Evolutionary conservation across 2,113 vertebrate species (phyloP).

Genomic region (Aphyosemion australe): DNA sequence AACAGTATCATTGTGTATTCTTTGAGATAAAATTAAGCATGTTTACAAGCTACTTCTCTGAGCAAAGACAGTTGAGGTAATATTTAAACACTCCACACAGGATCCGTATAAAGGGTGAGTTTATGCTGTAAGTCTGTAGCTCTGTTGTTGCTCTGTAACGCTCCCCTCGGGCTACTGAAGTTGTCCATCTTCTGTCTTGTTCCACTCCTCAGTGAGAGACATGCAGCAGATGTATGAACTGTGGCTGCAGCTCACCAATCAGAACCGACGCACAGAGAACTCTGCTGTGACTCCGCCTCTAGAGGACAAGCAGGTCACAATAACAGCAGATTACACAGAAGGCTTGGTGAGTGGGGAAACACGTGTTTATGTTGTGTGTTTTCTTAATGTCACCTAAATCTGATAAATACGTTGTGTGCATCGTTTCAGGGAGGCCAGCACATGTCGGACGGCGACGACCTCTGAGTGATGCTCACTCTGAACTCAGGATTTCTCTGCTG

Average conservation of each 20-base stretch:
- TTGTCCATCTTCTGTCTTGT: background rate
- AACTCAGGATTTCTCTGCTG: slow-evolving; percentile 26
- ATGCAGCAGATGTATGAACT: slow-evolving; percentile 99
- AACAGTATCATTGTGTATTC: too few species aligned
- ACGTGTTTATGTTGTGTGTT: background rate
- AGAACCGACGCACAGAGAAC: slow-evolving; percentile 87
- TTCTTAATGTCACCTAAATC: background rate
- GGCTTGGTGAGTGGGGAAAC: slow-evolving; percentile 83
- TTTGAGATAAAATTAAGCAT: too few species aligned
- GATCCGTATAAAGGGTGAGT: too few species aligned
- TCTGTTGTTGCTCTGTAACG: background rate
- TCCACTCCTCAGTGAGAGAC: slow-evolving; percentile 85
- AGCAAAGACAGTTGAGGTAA: too few species aligned
- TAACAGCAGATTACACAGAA: slow-evolving; percentile 94
- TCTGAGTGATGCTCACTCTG: slow-evolving; percentile 79
- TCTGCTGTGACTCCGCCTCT: slow-evolving; percentile 84
- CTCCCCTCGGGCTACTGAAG: background rate
- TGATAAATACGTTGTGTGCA: background rate
- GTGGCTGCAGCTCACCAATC: slow-evolving; percentile 95
- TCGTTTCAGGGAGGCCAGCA: slow-evolving; percentile 69
- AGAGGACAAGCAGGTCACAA: slow-evolving; percentile 95
- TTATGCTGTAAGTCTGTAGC: too few species aligned
- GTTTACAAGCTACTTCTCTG: too few species aligned
- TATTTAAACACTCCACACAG: too few species aligned
- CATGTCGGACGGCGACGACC: slow-evolving; percentile 84